Base-by-base conservation (phyloP, 2,113 vertebrate genomes). In the Gopherus flavomarginatus region DNA sequence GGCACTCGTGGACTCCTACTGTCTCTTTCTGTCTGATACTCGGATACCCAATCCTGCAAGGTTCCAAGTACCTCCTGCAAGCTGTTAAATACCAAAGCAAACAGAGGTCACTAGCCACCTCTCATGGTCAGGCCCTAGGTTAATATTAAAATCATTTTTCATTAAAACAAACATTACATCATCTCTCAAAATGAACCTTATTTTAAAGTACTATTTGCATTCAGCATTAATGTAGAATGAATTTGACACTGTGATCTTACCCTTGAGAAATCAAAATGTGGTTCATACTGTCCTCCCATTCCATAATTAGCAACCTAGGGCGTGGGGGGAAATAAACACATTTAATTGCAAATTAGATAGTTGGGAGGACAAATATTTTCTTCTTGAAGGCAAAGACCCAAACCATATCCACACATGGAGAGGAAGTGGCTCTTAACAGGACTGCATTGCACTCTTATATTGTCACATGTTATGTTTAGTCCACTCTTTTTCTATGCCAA, bases 211-310 rank as follows among this genome's bases (percentile, higher is more conserved):
- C 77, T 26, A 59, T n/a, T 44, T 62, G 31, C 5, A 2, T 35
- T 75, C 13, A n/a, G 5, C 29, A 83, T 29, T 65, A 49, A 57
- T 47, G 35, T 19, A 83, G 26, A 86, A 88, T 44, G 6, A 27
- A 27, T 26, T 0, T 81, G 11, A 24, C 94, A 94, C 14, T 11
- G 3, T 4, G n/a, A 17, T 92, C 99, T 99, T 98, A 99, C 99
- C 99, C 99, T 98, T 4, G 99, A 99, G 97, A 99, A 99, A 97
- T 99, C 99, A 12, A 98, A 99, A 97, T 99, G 99, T 77, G 99
- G 99, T 90, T 99, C 99, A 2, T 99, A 99, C 95, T 99, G 99
- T 95, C 99, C 99, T 98, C 99, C 99, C 94, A 99, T 99, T 78
- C 99, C 99, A 1, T 99, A 99, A 98, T 99, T 99, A 86, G 99